These are phyloP conservation scores for Machimus rusticus DNA, from an alignment of 2,888 invertebrate species.

Conservation along the genomic window DNA sequence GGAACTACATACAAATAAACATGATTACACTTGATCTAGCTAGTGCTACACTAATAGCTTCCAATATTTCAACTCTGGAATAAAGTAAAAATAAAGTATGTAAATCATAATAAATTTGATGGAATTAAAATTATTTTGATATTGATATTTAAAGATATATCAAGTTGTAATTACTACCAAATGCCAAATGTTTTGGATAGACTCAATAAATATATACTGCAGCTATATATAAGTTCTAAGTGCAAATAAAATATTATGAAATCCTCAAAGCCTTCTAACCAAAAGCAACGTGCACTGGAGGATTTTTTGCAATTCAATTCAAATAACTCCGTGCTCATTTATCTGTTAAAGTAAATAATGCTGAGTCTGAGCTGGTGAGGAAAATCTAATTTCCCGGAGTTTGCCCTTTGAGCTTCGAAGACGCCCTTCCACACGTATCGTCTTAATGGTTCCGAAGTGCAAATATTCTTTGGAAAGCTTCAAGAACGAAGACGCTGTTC, in stretches of 20 bases:
- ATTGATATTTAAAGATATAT: background rate
- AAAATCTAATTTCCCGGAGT: background rate
- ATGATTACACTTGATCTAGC: background rate
- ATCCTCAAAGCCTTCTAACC: background rate
- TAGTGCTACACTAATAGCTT: background rate
- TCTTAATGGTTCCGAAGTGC: background rate
- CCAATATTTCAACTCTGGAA: background rate
- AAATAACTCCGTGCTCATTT: constrained; percentile 11
- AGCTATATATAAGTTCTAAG: no score
- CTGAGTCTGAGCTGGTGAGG: background rate
- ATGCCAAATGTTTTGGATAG: no score
- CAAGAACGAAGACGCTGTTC: background rate
- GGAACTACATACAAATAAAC: background rate
- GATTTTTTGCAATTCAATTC: background rate
- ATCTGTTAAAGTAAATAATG: background rate
- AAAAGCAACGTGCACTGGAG: background rate
- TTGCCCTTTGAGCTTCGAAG: background rate
- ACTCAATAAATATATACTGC: no score
- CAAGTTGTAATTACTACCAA: no score
- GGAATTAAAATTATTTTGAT: background rate
- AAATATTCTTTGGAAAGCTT: background rate
- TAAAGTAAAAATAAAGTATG: no score
- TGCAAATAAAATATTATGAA: background rate
- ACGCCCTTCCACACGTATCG: background rate
- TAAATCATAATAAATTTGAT: no score